These are phyloP conservation scores for Hyposoter didymator DNA, from an alignment of 2,888 invertebrate genomes.

Conservation along the genomic window DNA sequence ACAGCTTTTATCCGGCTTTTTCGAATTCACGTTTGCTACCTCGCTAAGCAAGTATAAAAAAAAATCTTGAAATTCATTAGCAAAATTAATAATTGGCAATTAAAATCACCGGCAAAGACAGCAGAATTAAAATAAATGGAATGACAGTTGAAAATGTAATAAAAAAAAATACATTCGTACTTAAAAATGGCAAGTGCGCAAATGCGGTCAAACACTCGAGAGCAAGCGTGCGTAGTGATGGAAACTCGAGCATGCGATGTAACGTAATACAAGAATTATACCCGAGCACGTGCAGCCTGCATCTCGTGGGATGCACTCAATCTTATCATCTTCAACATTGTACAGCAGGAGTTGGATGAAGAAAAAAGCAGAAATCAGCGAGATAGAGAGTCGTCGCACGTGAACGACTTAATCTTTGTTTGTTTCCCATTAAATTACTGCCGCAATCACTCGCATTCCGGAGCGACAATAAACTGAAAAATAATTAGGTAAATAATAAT, in stretches of 20 bases:
- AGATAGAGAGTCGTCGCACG: conserved; percentile 9
- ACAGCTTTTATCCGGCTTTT: background rate
- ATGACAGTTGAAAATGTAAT: too few species aligned
- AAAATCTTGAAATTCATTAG: background rate
- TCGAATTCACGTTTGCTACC: background rate
- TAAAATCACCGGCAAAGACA: background rate
- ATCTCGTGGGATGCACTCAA: background rate
- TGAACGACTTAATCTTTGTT: conserved; percentile 29
- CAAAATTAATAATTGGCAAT: background rate
- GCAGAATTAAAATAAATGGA: background rate
- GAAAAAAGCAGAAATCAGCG: background rate
- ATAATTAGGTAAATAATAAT: background rate
- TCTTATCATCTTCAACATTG: conserved; percentile 17
- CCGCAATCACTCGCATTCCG: background rate
- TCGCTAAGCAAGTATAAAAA: background rate
- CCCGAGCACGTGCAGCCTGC: background rate
- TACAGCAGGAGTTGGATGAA: background rate
- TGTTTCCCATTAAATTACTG: background rate
- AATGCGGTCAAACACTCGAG: background rate
- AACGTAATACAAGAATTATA: background rate
- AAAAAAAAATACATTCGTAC: background rate
- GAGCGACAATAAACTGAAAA: background rate
- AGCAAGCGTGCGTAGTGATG: background rate
- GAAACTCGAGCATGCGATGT: background rate
- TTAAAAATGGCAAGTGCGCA: background rate